Evolutionary conservation across 2,888 invertebrate genomes (phyloP), one percentile per base, ranked within the genome.

Genomic region (Cephus runcator): DNA sequence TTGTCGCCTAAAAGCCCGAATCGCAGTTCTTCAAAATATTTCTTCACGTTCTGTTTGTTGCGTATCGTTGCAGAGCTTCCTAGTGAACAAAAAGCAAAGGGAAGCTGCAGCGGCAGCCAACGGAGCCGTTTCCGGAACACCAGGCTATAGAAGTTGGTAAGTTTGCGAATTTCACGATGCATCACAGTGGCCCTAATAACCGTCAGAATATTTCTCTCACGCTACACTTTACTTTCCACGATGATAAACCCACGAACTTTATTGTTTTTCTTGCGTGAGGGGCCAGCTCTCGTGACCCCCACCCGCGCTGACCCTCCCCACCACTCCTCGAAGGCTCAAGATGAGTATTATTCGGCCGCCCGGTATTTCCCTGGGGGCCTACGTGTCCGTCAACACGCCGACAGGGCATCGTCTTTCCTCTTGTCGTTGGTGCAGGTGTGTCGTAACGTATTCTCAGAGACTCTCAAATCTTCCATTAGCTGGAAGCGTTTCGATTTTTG

Each of bases 71-170:
- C 92, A 96, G 96, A 95, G 95, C 89, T 96, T 96, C 91, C 92
- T 96, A 82, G 94, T 97, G 91, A 97, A 95, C 91, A 96, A 96
- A 90, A 95, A 96, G 89, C 96, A 96, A 89, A 95, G 96, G 85
- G 95, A 95, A 77, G 95, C 95, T 1, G 95, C 94, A 73, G 95
- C 92, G 3, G 92, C 92, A 30, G 91, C 96, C 81, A 94, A 96
- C 92, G 93, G 94, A 83, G 94, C 95, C 86, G 93, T 94, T 82
- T 93, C 94, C 81, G 93, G 94, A 83, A 93, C 95, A 79, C 94
- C 95, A 75, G 95, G 95, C 84, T 96, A 96, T 90, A 94, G 96
- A 91, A 96, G 95, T 92, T 96, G 97, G 97, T 97, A 91, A 93
- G 92, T 86, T 56, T 83, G 30, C 73, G 3, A 31, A 56, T 56